Conservation (phyloP, 2,888 invertebrate genomes). For the Anorthoa munda region DNA sequence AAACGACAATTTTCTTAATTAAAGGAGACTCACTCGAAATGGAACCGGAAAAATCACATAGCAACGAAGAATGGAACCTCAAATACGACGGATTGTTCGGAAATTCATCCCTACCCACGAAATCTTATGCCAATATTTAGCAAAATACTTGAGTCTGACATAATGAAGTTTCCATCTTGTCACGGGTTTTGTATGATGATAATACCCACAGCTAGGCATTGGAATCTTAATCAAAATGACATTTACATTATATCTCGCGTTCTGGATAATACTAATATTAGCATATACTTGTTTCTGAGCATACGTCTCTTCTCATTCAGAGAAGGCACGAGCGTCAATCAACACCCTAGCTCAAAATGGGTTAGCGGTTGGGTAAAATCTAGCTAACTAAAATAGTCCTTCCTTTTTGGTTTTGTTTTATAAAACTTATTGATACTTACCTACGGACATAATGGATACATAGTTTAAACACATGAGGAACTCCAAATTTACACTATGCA, state of each 20-base stretch:
- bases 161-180: slow-evolving; percentile 5
- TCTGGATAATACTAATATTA: no score
- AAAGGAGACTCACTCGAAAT: neutral
- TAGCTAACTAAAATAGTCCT: neutral
- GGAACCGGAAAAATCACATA: slow-evolving; percentile 25
- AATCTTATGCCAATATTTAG: neutral
- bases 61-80: slow-evolving; percentile 6
- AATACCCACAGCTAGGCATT: no score
- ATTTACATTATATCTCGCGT: no score
- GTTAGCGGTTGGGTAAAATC: no score
- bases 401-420: no score
- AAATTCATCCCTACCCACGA: slow-evolving; percentile 2
- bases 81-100: slow-evolving; percentile 27
- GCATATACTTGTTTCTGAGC: no score
- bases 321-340: no score
- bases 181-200: neutral
- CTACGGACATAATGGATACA: neutral
- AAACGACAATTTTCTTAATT: slow-evolving; percentile 44
- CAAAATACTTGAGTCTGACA: neutral
- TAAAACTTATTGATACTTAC: neutral
- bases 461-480: neutral
- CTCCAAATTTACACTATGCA: neutral
- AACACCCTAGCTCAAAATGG: no score
- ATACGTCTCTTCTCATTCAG: no score
- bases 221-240: no score